Conservation (phyloP, 2,797 vertebrate genomes). For the Syndactyla subalaris region DNA sequence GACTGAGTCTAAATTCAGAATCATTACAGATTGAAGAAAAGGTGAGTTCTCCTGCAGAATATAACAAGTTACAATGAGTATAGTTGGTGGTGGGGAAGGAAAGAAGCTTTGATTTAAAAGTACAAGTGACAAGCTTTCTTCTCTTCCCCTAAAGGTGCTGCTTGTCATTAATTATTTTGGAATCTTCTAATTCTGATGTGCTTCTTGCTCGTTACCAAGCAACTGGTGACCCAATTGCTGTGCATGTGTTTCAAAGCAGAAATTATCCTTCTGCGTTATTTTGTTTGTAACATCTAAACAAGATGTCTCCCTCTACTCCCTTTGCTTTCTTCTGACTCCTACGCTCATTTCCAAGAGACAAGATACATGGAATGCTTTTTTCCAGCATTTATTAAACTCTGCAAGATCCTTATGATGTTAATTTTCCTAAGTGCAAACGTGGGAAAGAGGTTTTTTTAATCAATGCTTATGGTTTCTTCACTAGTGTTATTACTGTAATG, state of each 20-base stretch:
- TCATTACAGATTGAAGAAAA: neutral
- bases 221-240: conserved; percentile 47
- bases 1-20: neutral
- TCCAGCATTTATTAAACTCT: neutral
- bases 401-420: neutral
- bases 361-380: neutral
- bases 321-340: neutral
- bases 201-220: conserved; percentile 65
- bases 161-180: conserved; percentile 61
- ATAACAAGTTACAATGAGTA: neutral
- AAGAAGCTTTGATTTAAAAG: conserved; percentile 24
- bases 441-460: neutral
- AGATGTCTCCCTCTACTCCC: neutral
- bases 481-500: rapidly evolving
- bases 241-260: conserved; percentile 56
- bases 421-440: neutral
- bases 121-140: conserved; percentile 44
- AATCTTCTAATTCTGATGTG: conserved; percentile 50
- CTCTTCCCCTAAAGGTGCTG: conserved; percentile 62
- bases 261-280: neutral
- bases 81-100: neutral
- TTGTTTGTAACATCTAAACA: conserved; percentile 11
- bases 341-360: neutral
- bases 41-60: neutral
- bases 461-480: neutral